Evolutionary conservation across 2,113 vertebrate genomes (phyloP).

Genomic region (Pterophyllum scalare): DNA sequence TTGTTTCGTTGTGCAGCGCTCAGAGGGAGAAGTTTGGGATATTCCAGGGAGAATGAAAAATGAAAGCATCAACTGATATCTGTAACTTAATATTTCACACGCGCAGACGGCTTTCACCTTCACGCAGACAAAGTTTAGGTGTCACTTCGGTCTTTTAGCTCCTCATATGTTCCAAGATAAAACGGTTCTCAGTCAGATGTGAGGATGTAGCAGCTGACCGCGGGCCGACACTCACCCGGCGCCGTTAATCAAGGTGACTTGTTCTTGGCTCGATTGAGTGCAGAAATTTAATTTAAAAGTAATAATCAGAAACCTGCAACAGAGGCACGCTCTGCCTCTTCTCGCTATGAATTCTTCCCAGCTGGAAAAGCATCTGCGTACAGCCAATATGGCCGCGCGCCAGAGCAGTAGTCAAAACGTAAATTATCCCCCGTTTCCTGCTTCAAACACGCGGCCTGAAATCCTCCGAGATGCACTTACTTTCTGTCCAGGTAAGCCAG

Average conservation of each 20-base stretch:
- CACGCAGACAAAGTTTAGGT: neutral
- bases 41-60: neutral
- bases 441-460: conserved; percentile 15
- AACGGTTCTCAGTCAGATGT: neutral
- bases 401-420: conserved; percentile 53
- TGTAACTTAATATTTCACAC: conserved; percentile 6
- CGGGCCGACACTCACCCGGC: neutral
- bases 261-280: conserved; percentile 10
- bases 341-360: conserved; percentile 20
- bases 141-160: neutral
- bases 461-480: conserved; percentile 67
- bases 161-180: neutral
- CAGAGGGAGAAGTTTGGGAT: neutral
- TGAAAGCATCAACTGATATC: neutral
- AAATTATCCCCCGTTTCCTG: conserved; percentile 45
- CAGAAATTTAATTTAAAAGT: conserved; percentile 36
- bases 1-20: neutral
- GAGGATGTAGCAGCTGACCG: neutral
- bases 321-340: neutral
- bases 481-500: conserved; percentile 89
- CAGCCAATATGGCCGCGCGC: conserved; percentile 24
- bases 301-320: conserved; percentile 22
- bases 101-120: neutral
- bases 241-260: conserved; percentile 28
- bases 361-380: conserved; percentile 33